Evolutionary conservation across 2,797 vertebrate genomes (phyloP).

Genomic region (Sphenopsis melanotis): DNA sequence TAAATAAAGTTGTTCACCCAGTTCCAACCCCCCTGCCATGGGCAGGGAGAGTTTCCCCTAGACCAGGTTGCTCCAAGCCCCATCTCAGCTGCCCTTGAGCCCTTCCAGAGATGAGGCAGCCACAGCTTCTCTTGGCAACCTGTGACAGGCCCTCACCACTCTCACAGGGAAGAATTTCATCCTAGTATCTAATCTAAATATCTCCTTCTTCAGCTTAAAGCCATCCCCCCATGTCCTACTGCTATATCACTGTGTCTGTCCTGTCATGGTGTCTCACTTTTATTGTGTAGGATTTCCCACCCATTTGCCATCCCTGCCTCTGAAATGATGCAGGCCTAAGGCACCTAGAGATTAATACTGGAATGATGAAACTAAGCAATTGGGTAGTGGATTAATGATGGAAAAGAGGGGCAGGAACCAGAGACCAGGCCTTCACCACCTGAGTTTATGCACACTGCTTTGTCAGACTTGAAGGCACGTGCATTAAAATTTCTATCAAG

Average conservation of each 20-base stretch:
- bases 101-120: neutral
- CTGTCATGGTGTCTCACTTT: neutral
- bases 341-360: neutral
- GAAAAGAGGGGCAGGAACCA: neutral
- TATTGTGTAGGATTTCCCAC: neutral
- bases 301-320: neutral
- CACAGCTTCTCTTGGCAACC: neutral
- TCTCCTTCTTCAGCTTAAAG: neutral
- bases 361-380: neutral
- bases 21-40: neutral
- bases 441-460: neutral
- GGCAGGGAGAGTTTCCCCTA: neutral
- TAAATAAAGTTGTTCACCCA: neutral
- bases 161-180: neutral
- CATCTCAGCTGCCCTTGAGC: neutral
- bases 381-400: neutral
- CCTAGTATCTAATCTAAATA: neutral
- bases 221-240: neutral
- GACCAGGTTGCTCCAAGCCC: rapidly evolving
- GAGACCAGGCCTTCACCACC: neutral
- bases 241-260: rapidly evolving
- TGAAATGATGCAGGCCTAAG: neutral
- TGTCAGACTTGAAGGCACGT: neutral
- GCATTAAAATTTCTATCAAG: neutral
- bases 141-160: neutral